These are phyloP conservation scores for Yponomeuta cagnagella DNA, from an alignment of 2,888 invertebrate genomes.

Conservation along the genomic window DNA sequence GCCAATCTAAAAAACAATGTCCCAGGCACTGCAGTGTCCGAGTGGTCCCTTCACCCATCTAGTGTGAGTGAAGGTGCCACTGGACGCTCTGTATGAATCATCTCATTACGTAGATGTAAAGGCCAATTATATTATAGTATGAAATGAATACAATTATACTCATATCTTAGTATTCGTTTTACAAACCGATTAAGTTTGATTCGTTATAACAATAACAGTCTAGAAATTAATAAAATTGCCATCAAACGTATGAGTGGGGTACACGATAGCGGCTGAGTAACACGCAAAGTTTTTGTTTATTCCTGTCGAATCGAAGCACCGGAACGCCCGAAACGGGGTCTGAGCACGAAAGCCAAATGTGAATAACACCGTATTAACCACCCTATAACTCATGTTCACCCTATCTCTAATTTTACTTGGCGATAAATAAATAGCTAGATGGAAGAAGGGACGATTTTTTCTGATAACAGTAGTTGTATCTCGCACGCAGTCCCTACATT, in stretches of 20 bases:
- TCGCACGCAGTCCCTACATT: not conserved
- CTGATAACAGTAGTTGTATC: not conserved
- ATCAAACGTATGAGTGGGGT: conserved; percentile 18
- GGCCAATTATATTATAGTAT: no score
- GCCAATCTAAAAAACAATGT: no score
- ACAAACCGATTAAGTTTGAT: not conserved
- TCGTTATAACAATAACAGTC: conserved; percentile 1
- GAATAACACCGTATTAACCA: conserved; percentile 27
- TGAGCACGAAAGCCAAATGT: conserved; percentile 21
- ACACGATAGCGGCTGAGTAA: conserved; percentile 20
- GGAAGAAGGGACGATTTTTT: not conserved
- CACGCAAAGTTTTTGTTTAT: conserved; percentile 37
- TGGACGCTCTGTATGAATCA: no score
- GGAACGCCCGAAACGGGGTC: conserved; percentile 12
- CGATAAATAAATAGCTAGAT: not conserved
- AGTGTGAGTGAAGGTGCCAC: no score
- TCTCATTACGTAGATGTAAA: no score
- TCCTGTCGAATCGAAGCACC: conserved; percentile 19
- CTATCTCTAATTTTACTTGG: conserved; percentile 9
- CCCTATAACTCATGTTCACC: conserved; percentile 19
- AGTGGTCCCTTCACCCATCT: no score
- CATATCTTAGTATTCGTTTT: not conserved
- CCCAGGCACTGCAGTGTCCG: no score
- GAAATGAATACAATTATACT: no score
- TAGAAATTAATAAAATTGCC: conserved; percentile 18